phyloP scores from a whole-genome alignment of 2,888 invertebrate genomes.

The Dynastes hyllus region DNA sequence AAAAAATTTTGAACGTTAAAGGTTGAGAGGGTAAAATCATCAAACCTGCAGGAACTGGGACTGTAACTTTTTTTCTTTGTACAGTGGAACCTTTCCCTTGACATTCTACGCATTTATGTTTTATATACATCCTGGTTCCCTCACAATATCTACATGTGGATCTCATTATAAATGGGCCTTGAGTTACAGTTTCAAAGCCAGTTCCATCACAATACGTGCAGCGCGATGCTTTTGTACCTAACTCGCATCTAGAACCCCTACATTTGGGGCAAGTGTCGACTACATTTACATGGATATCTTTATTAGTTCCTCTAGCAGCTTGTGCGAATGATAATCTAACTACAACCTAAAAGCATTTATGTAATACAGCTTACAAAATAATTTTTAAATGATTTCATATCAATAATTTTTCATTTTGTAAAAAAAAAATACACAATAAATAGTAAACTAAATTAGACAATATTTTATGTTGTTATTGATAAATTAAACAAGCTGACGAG shows the following conservation, averaged over 20 bases:
- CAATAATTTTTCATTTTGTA: no score
- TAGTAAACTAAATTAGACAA: no score
- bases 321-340: conserved; percentile 94
- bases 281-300: conserved; percentile 92
- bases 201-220: conserved; percentile 97
- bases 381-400: no score
- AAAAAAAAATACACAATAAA: no score
- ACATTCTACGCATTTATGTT: conserved; percentile 93
- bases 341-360: conserved; percentile 76
- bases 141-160: conserved; percentile 95
- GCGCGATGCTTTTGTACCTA: conserved; percentile 90
- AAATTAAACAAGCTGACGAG: no score
- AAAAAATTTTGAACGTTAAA: not conserved
- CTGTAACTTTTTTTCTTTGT: conserved; percentile 90
- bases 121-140: conserved; percentile 89
- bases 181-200: conserved; percentile 91
- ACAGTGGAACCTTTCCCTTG: conserved; percentile 90
- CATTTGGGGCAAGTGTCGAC: conserved; percentile 95
- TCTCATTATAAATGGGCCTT: conserved; percentile 97
- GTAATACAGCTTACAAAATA: not conserved
- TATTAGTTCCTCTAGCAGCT: conserved; percentile 96
- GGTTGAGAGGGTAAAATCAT: not conserved
- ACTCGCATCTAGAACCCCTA: conserved; percentile 87
- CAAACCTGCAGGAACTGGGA: conserved; percentile 91
- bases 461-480: no score